Evolutionary conservation across 2,113 vertebrate genomes (phyloP).

Genomic region (Eretmochelys imbricata): DNA sequence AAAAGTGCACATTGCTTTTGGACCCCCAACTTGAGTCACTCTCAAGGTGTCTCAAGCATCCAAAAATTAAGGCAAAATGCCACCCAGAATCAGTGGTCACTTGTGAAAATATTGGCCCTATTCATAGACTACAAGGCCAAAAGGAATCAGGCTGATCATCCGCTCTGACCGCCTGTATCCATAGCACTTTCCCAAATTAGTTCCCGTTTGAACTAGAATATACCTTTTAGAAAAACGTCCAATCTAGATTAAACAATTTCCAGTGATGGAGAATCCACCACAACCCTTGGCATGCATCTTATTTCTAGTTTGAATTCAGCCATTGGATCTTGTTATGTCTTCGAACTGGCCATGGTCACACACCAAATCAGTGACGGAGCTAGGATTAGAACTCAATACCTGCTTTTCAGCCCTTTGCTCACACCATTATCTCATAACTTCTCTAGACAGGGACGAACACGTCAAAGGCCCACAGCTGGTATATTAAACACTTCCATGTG

Average conservation of each 20-base stretch:
- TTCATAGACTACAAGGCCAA: background rate
- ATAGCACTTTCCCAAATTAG: background rate
- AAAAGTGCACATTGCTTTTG: background rate
- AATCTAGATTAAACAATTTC: background rate
- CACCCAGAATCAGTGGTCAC: accelerated
- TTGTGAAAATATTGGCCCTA: accelerated
- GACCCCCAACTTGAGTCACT: background rate
- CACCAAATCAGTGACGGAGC: background rate
- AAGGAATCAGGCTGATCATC: background rate
- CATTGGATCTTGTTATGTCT: background rate
- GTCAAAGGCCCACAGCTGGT: background rate
- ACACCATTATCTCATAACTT: background rate
- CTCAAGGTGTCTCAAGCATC: background rate
- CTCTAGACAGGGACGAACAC: background rate
- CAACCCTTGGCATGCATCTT: background rate
- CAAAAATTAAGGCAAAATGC: background rate
- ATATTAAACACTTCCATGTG: background rate
- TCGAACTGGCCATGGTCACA: background rate
- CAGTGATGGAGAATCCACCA: background rate
- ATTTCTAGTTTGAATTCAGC: background rate
- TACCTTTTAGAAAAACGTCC: background rate
- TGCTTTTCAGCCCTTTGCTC: accelerated
- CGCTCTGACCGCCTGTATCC: background rate
- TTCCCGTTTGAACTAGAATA: background rate
- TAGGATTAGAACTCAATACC: background rate